Base-by-base conservation (phyloP, 2,888 invertebrate genomes). In the Sabatieria punctata region DNA sequence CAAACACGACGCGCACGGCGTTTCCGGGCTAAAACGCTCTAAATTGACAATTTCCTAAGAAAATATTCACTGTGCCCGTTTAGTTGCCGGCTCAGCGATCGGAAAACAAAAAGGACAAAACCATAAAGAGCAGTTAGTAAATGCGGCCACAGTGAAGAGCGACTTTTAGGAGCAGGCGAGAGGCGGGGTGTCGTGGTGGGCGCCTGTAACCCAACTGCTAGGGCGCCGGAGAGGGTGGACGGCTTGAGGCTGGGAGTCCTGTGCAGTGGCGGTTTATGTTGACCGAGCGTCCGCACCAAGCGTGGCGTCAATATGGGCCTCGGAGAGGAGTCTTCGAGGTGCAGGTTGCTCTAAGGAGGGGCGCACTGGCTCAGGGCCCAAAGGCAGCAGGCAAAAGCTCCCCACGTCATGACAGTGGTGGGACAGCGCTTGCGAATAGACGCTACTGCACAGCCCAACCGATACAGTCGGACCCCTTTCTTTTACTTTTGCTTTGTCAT, bases 351-450 rank as follows among this genome's bases (percentile, higher is more conserved):
- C 78, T 82, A 85, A 88, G 78, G 88, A 85, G 85, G 79, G 83
- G 82, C 80, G 86, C 74, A 88, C 76, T 82, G 88, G 88, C 85
- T 84, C 85, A 88, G 88, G 80, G 83, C 83, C 84, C 86, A 81
- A 84, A 86, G 84, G 79, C 82, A 88, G 86, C 88, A 89, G 85
- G 85, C 85, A 86, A 88, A 85, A 89, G 85, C 82, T 6, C 82
- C 78, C 85, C 85, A 85, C 82, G 85, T 84, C 77, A 79, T 76
- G 82, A 47, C 85, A 85, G 86, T 88, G 85, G 85, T 82, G 84
- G 86, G 85, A 84, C 82, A 80, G 86, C 86, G 83, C 79, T 82
- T 78, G 82, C 83, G 86, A 88, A 85, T 84, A 80, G 76, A 77
- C 74, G 76, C 77, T 60, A 63, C 57, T 60, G 58, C 60, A 73